Base-by-base conservation (phyloP, 1,140 invertebrate genomes). In the Drosophila tropicalis region DNA sequence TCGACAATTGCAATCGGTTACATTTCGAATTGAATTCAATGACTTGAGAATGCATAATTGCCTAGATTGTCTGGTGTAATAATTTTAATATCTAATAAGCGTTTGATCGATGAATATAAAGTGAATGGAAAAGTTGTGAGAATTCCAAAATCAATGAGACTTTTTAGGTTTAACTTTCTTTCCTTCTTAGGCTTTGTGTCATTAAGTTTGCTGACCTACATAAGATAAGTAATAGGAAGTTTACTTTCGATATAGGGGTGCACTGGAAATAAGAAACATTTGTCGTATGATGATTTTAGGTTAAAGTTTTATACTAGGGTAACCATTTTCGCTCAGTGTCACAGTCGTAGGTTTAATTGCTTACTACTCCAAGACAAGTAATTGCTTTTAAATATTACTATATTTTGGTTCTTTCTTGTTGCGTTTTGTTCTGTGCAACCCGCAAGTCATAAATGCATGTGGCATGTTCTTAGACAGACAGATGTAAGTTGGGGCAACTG, bases 51-150 rank as follows among this genome's bases (percentile, higher is more conserved):
- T 58, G 72, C 72, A 51, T 77, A 74, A 77, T 72, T 78, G 75
- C 74, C 75, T 71, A 72, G 56, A 58, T 58, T 58, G 57, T 77
- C 75, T 67, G 36, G 57, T 47, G 72, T 44, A 70, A 76, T 64
- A 39, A 76, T 76, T 76, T 76, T 73, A 76, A 70, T 76, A 63
- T 25, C 60, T 76, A 76, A 76, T 75, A 68, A 64, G 39, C 40
- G 39, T 51, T 51, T 51, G 36, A 51, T 51, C 44, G 44, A 51
- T 19, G 44, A 51, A 51, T 51, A 51, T 22, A 12, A 10, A 51
- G 9, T 51, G 17, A 51, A 22, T 51, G 44, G 44, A 51, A 51
- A 51, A 51, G 10, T 51, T 22, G 19, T 22, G 17, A 51, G 19
- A 51, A 51, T 12, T 10, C 13, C 1, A 47, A 47, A 17, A 5